Evolutionary conservation across 2,888 invertebrate genomes (phyloP), one percentile per base, ranked within the genome.

Genomic region (Amphimallon solstitiale): DNA sequence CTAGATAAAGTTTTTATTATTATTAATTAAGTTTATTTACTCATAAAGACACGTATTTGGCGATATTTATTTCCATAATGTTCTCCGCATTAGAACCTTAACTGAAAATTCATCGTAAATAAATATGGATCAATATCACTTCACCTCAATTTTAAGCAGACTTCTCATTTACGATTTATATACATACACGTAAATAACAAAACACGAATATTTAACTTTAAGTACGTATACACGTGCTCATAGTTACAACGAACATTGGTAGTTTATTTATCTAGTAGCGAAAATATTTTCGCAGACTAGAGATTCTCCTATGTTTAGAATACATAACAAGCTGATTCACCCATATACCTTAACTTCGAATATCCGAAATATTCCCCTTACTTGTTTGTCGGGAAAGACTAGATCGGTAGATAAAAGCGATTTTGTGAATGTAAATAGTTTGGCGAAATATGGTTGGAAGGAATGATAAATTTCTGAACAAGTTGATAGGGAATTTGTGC

Each of bases 321-420:
- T 54, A 51, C 15, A 34, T 51, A 51, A 51, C 35, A 17, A 51
- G 51, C 51, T 51, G 51, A 51, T 51, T 51, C 51, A 35, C 51
- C 51, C 15, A 35, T 3, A 34, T 29, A 29, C 1, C 6, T 6
- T 7, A 14, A 34, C 34, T 34, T 29, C 49, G 35, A 51, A 51
- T 51, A 51, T 51, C 35, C 35, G 34, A 51, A 10, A 35, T 35
- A 51, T 51, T 51, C 17, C 35, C 12, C 35, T 14, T 51, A 51
- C 34, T 17, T 23, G 14, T 7, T 12, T 6, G 6, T 2, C 51
- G 51, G 15, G 10, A 51, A 35, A 35, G 35, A 35, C 51, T n/a
- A 51, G 51, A 51, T 35, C 35, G 35, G 17, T 35, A 29, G 51
- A 51, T 51, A 51, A 51, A 51, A 29, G 35, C 51, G 17, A 35